Percentiles rank a stretch among this genome's conserved stretches.
phyloP scores from a whole-genome alignment of 2,113 vertebrate species.

The Suricata suricatta region DNA sequence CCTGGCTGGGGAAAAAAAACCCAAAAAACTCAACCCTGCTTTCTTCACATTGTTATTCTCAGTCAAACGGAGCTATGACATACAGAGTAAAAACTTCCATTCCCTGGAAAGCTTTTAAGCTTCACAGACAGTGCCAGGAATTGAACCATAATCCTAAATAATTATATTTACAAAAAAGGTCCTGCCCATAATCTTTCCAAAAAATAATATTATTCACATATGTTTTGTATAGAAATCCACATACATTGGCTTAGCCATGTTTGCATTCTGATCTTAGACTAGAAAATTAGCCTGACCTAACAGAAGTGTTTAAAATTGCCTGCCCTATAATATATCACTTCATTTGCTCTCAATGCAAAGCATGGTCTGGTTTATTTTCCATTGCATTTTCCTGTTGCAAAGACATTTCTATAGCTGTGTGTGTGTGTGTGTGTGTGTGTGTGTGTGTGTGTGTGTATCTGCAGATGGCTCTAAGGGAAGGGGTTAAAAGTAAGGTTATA shows the following conservation, averaged over 20 bases:
- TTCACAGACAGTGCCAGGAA: conserved; percentile 64
- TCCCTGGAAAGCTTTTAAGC: conserved; percentile 36
- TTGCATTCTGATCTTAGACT: conserved; percentile 56
- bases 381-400: not conserved
- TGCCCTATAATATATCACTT: not conserved
- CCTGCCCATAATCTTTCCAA: conserved; percentile 25
- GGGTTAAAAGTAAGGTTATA: not conserved
- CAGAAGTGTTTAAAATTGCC: conserved; percentile 36
- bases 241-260: conserved; percentile 20
- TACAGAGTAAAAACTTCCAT: conserved; percentile 27
- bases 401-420: conserved; percentile 19
- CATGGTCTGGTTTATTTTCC: conserved; percentile 8
- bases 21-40: not conserved
- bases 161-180: conserved; percentile 79
- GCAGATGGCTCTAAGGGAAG: not conserved
- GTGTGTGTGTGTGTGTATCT: not conserved
- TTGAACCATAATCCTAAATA: conserved; percentile 71
- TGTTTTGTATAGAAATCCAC: conserved; percentile 41
- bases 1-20: not conserved
- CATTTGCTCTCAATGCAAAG: not conserved
- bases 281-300: conserved; percentile 54
- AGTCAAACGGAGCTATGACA: not conserved
- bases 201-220: conserved; percentile 59
- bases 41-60: not conserved
- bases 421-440: too few relatives aligned